Conservation (phyloP, 2,113 vertebrate genomes). For the Thunnus thynnus region DNA sequence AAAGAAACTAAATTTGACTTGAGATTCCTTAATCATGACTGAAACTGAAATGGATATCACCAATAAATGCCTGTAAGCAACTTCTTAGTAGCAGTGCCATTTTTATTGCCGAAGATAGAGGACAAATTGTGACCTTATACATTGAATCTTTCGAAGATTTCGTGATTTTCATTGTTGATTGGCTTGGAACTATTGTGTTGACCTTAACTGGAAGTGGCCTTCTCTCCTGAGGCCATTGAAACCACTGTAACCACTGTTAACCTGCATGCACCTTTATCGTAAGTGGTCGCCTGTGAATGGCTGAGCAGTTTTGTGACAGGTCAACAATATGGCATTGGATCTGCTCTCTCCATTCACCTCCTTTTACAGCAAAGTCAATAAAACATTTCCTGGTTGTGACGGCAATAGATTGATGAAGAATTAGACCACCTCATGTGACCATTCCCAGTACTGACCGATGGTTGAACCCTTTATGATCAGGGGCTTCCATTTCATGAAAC, state of each 20-base stretch:
- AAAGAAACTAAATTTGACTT: conserved; percentile 22
- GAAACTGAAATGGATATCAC: conserved; percentile 20
- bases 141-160: background rate
- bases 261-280: background rate
- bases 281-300: background rate
- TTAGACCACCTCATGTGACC: background rate
- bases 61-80: conserved; percentile 22
- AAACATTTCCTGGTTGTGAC: background rate
- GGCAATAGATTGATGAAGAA: background rate
- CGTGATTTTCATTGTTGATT: background rate
- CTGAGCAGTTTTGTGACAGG: conserved; percentile 23
- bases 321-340: conserved; percentile 9
- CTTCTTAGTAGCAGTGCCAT: background rate
- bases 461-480: background rate
- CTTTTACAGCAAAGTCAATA: conserved; percentile 17
- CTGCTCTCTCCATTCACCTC: conserved; percentile 6
- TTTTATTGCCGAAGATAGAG: background rate
- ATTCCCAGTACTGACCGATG: background rate
- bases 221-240: background rate
- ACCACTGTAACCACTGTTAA: conserved; percentile 13
- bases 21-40: conserved; percentile 25
- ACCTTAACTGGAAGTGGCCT: background rate
- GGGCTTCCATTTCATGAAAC: background rate
- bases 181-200: background rate
- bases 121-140: conserved; percentile 5